Conservation (phyloP, 2,113 vertebrate species). For the Porphyrio hochstetteri region DNA sequence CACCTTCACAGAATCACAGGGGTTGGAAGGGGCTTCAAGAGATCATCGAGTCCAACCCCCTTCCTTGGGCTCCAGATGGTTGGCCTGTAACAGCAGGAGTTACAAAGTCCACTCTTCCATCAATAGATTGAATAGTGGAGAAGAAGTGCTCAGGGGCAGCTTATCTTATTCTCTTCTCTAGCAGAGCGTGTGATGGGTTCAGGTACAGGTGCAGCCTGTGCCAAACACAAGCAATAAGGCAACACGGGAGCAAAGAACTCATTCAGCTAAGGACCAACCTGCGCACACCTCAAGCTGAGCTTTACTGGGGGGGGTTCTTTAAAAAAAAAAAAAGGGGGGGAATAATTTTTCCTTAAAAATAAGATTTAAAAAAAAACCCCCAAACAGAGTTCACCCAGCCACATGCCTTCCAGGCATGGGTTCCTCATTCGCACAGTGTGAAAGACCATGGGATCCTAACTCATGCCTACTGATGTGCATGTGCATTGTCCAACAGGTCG, state of each 20-base stretch:
- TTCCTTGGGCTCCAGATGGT: not conserved
- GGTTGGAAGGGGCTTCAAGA: no score
- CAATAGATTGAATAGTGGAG: not conserved
- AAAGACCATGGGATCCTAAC: not conserved
- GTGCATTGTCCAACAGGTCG: no score
- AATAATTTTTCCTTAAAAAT: not conserved
- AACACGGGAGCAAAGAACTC: not conserved
- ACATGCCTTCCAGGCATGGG: not conserved
- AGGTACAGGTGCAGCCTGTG: rapidly evolving
- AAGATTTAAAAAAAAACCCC: not conserved
- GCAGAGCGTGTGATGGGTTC: not conserved
- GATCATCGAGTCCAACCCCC: no score
- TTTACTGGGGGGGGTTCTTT: not conserved
- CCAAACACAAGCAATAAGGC: not conserved
- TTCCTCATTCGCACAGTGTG: not conserved
- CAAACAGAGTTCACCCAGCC: no score
- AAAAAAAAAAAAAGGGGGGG: not conserved
- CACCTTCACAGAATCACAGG: not conserved
- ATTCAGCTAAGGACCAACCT: not conserved
- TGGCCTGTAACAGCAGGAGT: not conserved
- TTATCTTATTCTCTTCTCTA: not conserved
- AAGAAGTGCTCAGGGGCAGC: rapidly evolving
- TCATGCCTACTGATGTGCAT: not conserved
- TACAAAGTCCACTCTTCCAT: not conserved
- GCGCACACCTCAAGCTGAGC: not conserved